Evolutionary conservation across 2,113 vertebrate species (phyloP), one percentile per base, ranked within the genome.

Genomic region (Pholis gunnellus): DNA sequence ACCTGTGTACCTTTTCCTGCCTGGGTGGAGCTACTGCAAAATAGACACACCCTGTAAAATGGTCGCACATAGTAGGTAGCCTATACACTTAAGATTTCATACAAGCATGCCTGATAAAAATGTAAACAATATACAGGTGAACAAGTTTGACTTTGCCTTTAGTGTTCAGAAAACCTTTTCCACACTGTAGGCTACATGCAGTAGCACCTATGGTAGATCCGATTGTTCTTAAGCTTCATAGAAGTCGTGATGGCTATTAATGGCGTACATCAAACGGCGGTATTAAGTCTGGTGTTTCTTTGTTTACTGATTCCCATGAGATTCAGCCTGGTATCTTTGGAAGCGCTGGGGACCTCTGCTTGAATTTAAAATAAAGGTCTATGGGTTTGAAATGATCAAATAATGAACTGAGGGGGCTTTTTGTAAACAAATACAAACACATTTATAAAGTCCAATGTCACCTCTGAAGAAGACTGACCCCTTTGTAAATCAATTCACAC

Each of bases 401-500:
- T 15, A 63, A 56, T 13, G 1, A 14, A n/a, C 9, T 0, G 0
- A 9, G 0, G 57, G 34, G 40, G 18, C 14, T 29, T 68, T 56
- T 72, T 25, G 14, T 57, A 20, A 79, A 76, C 36, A 80, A 79
- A 79, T 46, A 46, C 69, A 61, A 15, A 61, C n/a, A 50, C 60
- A 67, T 59, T 14, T 29, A 29, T 34, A 56, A 56, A 69, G 72
- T 64, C 65, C 88, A 89, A 75, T 67, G 83, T 92, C 88, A 90
- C 79, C 57, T 80, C 63, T 61, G 54, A 85, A 64, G 71, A 84
- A 80, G 56, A 57, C n/a, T 80, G 85, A 83, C 77, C 72, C 76
- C 63, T 89, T 89, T 81, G 52, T 60, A 78, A 88, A 93, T 92
- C 89, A 91, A 85, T 90, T 82, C 78, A 74, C 54, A 81, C 82